Evolutionary conservation across 2,797 vertebrate genomes (phyloP).

Genomic region (Tauraco hartlaubi): DNA sequence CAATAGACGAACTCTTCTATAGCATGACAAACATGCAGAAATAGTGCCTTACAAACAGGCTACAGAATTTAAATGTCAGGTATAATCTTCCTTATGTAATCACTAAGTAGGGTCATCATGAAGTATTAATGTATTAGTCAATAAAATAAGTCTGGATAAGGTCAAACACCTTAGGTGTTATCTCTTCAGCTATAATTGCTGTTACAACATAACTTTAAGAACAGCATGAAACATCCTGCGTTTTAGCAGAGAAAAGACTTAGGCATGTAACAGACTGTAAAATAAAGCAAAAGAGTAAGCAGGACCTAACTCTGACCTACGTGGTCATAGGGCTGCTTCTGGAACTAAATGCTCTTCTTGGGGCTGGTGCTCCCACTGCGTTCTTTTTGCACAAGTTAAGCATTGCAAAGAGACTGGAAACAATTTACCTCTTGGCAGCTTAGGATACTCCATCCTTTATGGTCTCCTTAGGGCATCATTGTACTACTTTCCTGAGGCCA

Average conservation of each 20-base stretch:
- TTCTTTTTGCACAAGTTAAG: background rate
- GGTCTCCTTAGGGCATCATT: background rate
- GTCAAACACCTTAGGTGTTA: slow-evolving; percentile 50
- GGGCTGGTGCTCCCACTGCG: background rate
- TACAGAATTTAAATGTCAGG: background rate
- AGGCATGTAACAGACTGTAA: background rate
- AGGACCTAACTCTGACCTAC: background rate
- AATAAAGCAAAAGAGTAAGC: background rate
- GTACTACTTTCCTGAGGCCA: background rate
- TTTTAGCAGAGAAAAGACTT: slow-evolving; percentile 16
- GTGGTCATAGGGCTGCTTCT: background rate
- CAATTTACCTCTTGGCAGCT: accelerated
- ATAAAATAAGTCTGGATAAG: slow-evolving; percentile 49
- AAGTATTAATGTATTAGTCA: slow-evolving; percentile 49
- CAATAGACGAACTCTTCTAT: background rate
- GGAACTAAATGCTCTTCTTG: background rate
- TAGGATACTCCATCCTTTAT: background rate
- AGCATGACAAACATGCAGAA: background rate
- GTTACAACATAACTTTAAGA: background rate
- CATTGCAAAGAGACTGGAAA: background rate
- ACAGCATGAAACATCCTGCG: slow-evolving; percentile 1
- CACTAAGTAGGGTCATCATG: background rate
- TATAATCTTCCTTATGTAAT: slow-evolving; percentile 10
- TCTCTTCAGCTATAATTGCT: slow-evolving; percentile 23
- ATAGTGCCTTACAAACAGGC: background rate